These are phyloP conservation scores for Blastomussa wellsi DNA, from an alignment of 92 coral and sea anemone species.

Conservation along the genomic window DNA sequence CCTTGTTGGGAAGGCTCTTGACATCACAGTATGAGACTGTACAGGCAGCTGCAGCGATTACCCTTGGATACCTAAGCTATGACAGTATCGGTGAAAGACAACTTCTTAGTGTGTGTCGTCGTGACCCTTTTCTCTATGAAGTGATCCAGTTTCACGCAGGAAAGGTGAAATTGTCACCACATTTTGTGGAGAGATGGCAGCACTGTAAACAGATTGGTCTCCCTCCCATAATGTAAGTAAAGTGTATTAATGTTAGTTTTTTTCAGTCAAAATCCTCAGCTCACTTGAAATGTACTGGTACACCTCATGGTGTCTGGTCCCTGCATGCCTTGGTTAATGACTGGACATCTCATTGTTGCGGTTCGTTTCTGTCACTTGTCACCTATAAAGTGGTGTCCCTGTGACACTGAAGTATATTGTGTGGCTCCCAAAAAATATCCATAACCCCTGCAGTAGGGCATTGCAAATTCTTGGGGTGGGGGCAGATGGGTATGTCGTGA, in stretches of 20 bases:
- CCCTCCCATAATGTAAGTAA: constrained; percentile 90
- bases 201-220: constrained; percentile 89
- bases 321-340: no score
- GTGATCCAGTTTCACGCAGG: constrained; percentile 89
- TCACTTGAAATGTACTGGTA: no score
- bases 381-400: no score
- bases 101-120: constrained; percentile 88
- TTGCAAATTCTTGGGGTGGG: no score
- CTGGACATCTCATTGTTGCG: no score
- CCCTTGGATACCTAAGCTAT: constrained; percentile 91
- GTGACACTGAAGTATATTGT: no score
- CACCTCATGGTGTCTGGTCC: no score
- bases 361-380: no score
- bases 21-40: constrained; percentile 87
- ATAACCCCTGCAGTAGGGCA: no score
- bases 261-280: background rate
- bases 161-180: constrained; percentile 91
- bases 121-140: constrained; percentile 82
- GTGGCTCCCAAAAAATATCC: no score
- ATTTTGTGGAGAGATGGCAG: constrained; percentile 96
- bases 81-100: constrained; percentile 95
- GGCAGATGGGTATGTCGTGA: no score
- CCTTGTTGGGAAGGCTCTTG: constrained; percentile 72
- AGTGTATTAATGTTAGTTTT: background rate
- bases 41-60: constrained; percentile 86